Evolutionary conservation across 2,888 invertebrate genomes (phyloP).

Genomic region (Xylota sylvarum): DNA sequence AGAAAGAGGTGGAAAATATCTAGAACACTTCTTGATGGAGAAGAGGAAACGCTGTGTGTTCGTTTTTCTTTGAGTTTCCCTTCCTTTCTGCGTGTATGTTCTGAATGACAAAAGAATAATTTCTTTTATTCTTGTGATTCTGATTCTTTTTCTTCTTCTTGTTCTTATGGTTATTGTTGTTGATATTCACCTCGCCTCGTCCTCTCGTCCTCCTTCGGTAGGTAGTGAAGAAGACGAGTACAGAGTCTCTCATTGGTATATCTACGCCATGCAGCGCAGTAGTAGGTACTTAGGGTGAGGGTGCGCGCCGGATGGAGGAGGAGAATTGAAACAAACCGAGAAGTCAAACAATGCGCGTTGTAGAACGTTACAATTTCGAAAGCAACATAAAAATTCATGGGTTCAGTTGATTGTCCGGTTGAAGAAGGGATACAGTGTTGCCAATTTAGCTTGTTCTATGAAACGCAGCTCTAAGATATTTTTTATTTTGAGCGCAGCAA

Average conservation of each 20-base stretch:
- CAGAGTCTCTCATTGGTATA: conserved; percentile 45
- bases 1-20: conserved; percentile 68
- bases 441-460: background rate
- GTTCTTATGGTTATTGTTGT: conserved; percentile 62
- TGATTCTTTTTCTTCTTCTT: conserved; percentile 47
- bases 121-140: conserved; percentile 57
- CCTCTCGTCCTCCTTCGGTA: background rate
- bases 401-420: conserved; percentile 41
- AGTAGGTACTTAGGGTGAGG: conserved; percentile 1
- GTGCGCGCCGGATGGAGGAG: conserved; percentile 15
- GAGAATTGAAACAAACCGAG: conserved; percentile 36
- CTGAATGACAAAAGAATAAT: conserved; percentile 76
- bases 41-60: conserved; percentile 50
- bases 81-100: conserved; percentile 45
- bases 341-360: conserved; percentile 62
- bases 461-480: background rate
- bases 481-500: no score
- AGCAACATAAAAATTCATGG: conserved; percentile 39
- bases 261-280: conserved; percentile 31
- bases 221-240: background rate
- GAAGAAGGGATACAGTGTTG: conserved; percentile 32
- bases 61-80: conserved; percentile 52
- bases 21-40: conserved; percentile 61
- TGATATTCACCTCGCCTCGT: conserved; percentile 42
- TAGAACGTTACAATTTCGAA: conserved; percentile 60